These are phyloP conservation scores for Drosophila bocki DNA, from an alignment of 1,140 invertebrate species.

Conservation along the genomic window DNA sequence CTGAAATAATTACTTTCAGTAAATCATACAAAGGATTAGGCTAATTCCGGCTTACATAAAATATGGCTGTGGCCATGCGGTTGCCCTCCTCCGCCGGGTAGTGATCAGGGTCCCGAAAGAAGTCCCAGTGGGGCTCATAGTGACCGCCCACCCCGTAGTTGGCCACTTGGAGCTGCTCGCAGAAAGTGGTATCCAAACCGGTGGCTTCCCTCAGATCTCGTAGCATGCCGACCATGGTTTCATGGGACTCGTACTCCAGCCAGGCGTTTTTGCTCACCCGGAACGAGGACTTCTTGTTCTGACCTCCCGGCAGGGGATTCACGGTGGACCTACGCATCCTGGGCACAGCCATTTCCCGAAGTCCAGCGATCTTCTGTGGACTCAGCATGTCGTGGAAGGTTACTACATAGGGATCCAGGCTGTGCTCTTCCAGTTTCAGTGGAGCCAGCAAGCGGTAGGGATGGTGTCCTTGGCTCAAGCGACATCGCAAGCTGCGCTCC, in stretches of 20 bases:
- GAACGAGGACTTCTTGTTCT: conserved; percentile 88
- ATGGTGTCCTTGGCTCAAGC: conserved; percentile 89
- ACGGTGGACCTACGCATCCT: conserved; percentile 92
- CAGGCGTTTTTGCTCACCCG: conserved; percentile 99
- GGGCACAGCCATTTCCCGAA: conserved; percentile 94
- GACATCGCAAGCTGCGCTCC: conserved; percentile 87
- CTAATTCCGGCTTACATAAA: conserved; percentile 85
- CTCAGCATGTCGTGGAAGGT: conserved; percentile 95
- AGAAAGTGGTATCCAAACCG: conserved; percentile 92
- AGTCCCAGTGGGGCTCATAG: conserved; percentile 91
- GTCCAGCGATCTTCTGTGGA: conserved; percentile 93
- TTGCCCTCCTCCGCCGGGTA: conserved; percentile 90
- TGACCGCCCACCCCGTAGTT: conserved; percentile 91
- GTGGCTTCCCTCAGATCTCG: conserved; percentile 91
- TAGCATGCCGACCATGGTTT: conserved; percentile 90
- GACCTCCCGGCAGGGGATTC: conserved; percentile 90
- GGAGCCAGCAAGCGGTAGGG: conserved; percentile 93
- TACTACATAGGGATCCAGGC: conserved; percentile 93
- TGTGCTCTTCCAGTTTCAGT: conserved; percentile 96
- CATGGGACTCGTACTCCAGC: conserved; percentile 93
- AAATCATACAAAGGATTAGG: conserved; percentile 12
- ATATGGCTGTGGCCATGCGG: conserved; percentile 81
- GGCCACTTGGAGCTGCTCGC: conserved; percentile 89
- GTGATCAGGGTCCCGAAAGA: conserved; percentile 64
- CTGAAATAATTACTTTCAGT: conserved; percentile 86